These are phyloP conservation scores for Oryctes rhinoceros DNA, from an alignment of 1,140 invertebrate genomes.

Conservation along the genomic window DNA sequence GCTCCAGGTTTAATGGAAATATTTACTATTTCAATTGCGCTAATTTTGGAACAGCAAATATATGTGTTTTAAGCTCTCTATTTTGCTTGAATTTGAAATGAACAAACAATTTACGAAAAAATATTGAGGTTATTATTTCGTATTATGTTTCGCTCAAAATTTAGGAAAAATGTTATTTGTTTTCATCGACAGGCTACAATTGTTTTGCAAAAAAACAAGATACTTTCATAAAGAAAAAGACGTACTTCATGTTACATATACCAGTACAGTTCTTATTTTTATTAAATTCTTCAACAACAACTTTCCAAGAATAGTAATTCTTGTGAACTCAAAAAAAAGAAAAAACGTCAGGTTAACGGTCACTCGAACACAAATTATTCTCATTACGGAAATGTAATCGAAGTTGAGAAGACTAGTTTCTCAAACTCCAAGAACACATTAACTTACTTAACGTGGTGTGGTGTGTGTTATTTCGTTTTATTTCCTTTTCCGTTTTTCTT, in stretches of 20 bases:
- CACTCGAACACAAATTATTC: neutral
- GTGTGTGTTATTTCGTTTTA: neutral
- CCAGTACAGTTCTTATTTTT: no score
- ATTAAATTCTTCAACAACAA: neutral
- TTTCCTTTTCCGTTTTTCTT: neutral
- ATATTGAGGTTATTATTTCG: no score
- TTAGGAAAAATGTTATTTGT: no score
- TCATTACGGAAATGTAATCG: neutral
- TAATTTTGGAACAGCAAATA: no score
- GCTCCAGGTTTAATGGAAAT: no score
- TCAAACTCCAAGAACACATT: neutral
- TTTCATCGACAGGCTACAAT: neutral
- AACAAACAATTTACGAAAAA: no score
- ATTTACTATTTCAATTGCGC: no score
- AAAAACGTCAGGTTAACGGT: neutral
- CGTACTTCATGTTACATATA: no score
- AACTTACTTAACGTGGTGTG: conserved; percentile 2
- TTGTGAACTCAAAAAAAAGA: neutral
- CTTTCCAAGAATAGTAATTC: neutral
- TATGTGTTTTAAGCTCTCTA: no score
- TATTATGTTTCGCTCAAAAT: no score
- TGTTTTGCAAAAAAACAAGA: neutral
- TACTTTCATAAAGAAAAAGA: no score
- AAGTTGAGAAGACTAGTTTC: neutral
- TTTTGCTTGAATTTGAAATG: no score